Base-by-base conservation (phyloP, 2,113 vertebrate genomes). In the Romanogobio albipinnatus region DNA sequence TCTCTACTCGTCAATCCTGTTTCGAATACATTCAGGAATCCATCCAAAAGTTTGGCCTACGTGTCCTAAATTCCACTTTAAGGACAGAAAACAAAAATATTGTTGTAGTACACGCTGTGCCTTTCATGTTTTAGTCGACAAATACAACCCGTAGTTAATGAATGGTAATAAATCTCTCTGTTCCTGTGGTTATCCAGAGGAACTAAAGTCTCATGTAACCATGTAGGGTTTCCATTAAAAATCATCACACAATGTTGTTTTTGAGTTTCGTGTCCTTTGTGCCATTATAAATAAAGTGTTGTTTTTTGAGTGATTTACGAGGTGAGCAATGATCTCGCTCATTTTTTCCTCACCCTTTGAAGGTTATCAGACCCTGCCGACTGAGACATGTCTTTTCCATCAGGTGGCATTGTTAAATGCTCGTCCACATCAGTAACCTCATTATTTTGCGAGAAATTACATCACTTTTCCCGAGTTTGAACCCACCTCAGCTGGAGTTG, bases 381-480 rank as follows among this genome's bases (percentile, higher is more conserved):
- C 9, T 0, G 83, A 82, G 36, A 64, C n/a, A n/a, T 76, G 74
- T 88, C 92, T 91, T 91, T 88, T 89, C 84, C 87, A 93, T 85
- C 82, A 88, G 90, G 88, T 86, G 90, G 89, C 93, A 93, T 90
- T 91, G 87, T 90, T 93, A 92, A 92, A 92, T 79, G 86, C 91
- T 85, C 85, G 85, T 88, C 85, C 86, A 89, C 88, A 88, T 89
- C 89, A 88, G 89, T 83, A 92, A 93, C 92, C 87, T 13, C 91
- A 91, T 74, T 90, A 88, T 92, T 92, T 93, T 89, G 86, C 88
- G 81, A 66, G 84, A 88, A 92, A 92, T 94, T 81, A 94, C 93
- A 90, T 94, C 93, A 93, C 90, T 91, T 91, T 91, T 92, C 89
- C 90, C 87, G 79, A 90, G 81, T 71, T 84, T 87, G 89, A 91